phyloP scores from a whole-genome alignment of 2,113 vertebrate species.

The Hemibagrus wyckioides region DNA sequence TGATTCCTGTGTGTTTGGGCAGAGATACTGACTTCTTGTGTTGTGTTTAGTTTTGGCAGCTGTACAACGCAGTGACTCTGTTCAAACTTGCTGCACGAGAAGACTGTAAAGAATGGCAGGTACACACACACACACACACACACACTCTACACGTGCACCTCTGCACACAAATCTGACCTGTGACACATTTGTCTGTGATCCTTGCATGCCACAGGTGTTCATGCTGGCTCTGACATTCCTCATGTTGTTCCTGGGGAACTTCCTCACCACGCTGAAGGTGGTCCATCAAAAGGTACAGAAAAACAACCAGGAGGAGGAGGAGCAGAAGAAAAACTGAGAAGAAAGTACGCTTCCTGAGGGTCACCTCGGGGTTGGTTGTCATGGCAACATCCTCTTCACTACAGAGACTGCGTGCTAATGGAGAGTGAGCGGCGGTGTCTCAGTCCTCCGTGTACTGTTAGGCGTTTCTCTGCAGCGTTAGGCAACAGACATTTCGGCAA shows the following conservation, averaged over 20 bases:
- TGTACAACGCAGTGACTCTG: constrained; percentile 90
- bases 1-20: not conserved
- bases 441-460: not conserved
- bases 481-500: not conserved
- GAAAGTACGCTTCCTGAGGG: not conserved
- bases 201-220: constrained; percentile 78
- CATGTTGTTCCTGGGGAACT: constrained; percentile 94
- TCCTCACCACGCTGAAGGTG: constrained; percentile 94
- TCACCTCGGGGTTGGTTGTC: not conserved
- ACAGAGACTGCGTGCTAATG: not conserved
- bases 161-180: not conserved
- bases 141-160: not conserved
- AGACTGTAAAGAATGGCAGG: constrained; percentile 97
- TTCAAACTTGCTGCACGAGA: constrained; percentile 86
- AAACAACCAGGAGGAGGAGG: constrained; percentile 75
- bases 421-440: not conserved
- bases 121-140: constrained; percentile 56
- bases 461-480: not conserved
- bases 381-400: not conserved
- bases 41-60: constrained; percentile 90
- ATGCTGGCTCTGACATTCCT: constrained; percentile 92
- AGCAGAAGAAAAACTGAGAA: constrained; percentile 12
- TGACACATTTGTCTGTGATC: not conserved
- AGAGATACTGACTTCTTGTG: constrained; percentile 16
- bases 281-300: constrained; percentile 92